Evolutionary conservation across 2,797 vertebrate species (phyloP), one percentile per base, ranked within the genome.

Genomic region (Podargus strigoides): DNA sequence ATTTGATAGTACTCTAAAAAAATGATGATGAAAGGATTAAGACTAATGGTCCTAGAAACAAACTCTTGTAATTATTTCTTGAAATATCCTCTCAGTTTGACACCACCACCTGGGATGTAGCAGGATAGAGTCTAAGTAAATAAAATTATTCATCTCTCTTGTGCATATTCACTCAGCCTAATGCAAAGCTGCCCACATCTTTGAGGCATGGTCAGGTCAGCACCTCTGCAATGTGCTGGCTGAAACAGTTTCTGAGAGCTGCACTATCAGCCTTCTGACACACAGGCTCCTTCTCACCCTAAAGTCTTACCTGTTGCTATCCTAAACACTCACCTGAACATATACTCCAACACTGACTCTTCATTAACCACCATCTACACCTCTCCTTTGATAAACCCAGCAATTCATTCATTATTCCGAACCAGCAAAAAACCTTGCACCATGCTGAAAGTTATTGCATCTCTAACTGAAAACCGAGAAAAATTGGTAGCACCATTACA

Each of bases 81-180:
- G 55, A 74, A 94, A 91, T 80, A 93, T 44, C 58, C 58, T 76
- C 76, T 93, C 72, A 49, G 66, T 91, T 91, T 94, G 90, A 88
- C 74, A 93, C 26, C 8, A 50, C n/a, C 69, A 79, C 53, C 59
- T 87, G 67, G 27, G 47, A 81, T 59, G 30, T 34, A 84, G 59
- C 94, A 76, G 30, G 19, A 41, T 4, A 55, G 17, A 28, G 13
- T 32, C 14, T 49, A 83, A 91, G 27, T 7, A 93, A 87, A 91
- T 64, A 50, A 66, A 95, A 78, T 63, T 44, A 78, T 72, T 84
- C 58, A 68, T 18, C 18, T 59, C 24, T 85, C 62, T 46, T 4
- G 3, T 72, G 42, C 9, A 3, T 67, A 59, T 60, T 80, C 27
- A 52, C 32, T 68, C 63, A 34, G 30, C 10, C 24, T 90, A 34